Evolutionary conservation across 2,888 invertebrate genomes (phyloP), one percentile per base, ranked within the genome.

Genomic region (Tipula lateralis): DNA sequence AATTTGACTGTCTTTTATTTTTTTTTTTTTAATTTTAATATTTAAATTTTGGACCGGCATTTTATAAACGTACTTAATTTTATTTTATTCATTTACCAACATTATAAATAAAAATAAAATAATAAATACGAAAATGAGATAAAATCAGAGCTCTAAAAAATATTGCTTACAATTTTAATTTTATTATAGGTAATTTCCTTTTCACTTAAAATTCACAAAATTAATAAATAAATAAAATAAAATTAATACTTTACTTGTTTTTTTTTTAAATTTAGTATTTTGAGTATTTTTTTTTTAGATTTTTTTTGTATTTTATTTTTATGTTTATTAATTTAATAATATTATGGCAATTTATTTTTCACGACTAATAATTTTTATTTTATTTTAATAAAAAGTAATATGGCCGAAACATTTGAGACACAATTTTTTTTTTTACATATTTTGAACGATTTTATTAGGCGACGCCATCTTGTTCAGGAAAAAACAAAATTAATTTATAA

Each of bases 151-250:
- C 24, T 66, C 9, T 66, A 66, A 66, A 66, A 66, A 66, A 66
- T 66, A 66, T 66, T 66, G 84, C 34, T 84, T 36, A 24, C 29
- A 84, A 24, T 29, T 84, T 84, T 29, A 13, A 86, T 86, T 44
- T 87, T 86, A 84, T 66, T 82, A 86, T 85, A 82, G 84, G 85
- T 84, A 44, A 19, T 83, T 86, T 85, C 86, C 86, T 86, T 84
- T 84, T 84, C 29, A 12, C 50, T 19, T 83, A 83, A 82, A 86
- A 86, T 86, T 87, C 86, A 85, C 86, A 86, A 85, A 86, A 83
- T 86, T 86, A 84, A 85, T 86, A 86, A 86, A 86, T 86, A 85
- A 50, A 86, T 86, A 85, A 86, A 86, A 86, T 86, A 85, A 85
- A 85, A 82, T 81, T 82, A 85, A 84, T 85, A 85, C 32, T 84